Evolutionary conservation across 2,113 vertebrate genomes (phyloP).

Genomic region (Plotosus lineatus): DNA sequence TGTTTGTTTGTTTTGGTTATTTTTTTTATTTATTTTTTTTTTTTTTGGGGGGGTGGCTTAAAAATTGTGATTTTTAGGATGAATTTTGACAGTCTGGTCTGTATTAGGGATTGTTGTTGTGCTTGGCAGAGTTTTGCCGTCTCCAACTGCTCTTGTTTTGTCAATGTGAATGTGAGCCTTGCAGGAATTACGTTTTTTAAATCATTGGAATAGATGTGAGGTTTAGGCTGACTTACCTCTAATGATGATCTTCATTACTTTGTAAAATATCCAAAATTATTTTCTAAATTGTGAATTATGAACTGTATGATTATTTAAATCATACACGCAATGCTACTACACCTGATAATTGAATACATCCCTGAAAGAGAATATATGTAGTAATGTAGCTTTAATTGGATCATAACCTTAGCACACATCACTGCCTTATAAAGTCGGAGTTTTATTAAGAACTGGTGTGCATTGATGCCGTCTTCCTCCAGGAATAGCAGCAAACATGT

Average conservation of each 20-base stretch:
- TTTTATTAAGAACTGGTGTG: constrained; percentile 67
- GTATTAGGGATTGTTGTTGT: no score
- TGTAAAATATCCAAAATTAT: constrained; percentile 21
- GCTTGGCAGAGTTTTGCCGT: no score
- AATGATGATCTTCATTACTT: constrained; percentile 15
- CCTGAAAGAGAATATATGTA: constrained; percentile 55
- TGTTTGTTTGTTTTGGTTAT: no score
- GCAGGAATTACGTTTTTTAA: neutral
- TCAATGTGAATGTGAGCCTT: neutral
- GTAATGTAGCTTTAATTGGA: constrained; percentile 67
- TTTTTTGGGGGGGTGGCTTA: no score
- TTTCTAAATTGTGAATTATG: neutral
- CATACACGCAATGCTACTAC: constrained; percentile 46
- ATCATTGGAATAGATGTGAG: neutral
- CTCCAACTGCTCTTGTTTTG: neutral
- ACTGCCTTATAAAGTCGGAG: constrained; percentile 54
- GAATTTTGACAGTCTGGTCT: no score
- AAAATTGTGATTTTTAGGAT: no score
- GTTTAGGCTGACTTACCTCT: constrained; percentile 3
- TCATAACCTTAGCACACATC: constrained; percentile 61
- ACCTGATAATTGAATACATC: constrained; percentile 50
- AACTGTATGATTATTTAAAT: neutral
- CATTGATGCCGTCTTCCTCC: constrained; percentile 55
- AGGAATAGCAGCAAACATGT: constrained; percentile 50
- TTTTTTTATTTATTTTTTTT: no score